These are phyloP conservation scores for Rhabditoides inermis DNA, from an alignment of 2,888 invertebrate species.

Conservation along the genomic window DNA sequence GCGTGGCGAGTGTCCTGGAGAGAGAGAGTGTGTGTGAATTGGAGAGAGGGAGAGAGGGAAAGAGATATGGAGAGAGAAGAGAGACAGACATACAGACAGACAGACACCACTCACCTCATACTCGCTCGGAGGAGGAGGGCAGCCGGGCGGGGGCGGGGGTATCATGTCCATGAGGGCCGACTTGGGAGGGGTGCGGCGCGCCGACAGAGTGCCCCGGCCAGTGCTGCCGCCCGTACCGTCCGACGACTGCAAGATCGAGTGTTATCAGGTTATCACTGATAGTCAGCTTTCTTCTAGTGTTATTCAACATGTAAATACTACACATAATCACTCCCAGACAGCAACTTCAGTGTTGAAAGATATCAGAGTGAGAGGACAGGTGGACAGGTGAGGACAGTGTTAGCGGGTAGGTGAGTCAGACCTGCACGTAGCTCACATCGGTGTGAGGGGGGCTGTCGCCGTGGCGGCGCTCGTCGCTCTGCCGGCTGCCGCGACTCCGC, in stretches of 20 bases:
- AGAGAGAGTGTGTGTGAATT: no score
- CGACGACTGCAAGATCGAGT: conserved; percentile 25
- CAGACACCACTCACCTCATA: conserved; percentile 22
- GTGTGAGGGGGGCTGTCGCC: conserved; percentile 45
- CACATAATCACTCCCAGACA: no score
- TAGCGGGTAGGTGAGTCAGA: no score
- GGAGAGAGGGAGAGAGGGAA: no score
- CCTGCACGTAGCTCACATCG: conserved; percentile 46
- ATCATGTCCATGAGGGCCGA: conserved; percentile 41
- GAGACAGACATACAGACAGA: no score
- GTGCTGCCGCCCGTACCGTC: conserved; percentile 39
- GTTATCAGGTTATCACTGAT: not conserved
- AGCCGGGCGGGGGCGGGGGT: conserved; percentile 39
- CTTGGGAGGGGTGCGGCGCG: conserved; percentile 29
- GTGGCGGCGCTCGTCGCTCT: conserved; percentile 19
- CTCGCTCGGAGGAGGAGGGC: conserved; percentile 25
- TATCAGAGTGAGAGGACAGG: no score
- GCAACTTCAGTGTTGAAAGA: no score
- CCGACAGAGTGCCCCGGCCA: conserved; percentile 20
- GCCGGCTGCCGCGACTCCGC: conserved; percentile 21
- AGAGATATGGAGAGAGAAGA: no score
- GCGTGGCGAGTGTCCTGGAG: no score
- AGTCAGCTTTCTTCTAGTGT: conserved; percentile 8
- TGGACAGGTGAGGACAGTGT: no score
- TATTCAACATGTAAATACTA: conserved; percentile 7